Evolutionary conservation across 2,888 invertebrate species (phyloP).

Genomic region (Ptilodon capucinus): DNA sequence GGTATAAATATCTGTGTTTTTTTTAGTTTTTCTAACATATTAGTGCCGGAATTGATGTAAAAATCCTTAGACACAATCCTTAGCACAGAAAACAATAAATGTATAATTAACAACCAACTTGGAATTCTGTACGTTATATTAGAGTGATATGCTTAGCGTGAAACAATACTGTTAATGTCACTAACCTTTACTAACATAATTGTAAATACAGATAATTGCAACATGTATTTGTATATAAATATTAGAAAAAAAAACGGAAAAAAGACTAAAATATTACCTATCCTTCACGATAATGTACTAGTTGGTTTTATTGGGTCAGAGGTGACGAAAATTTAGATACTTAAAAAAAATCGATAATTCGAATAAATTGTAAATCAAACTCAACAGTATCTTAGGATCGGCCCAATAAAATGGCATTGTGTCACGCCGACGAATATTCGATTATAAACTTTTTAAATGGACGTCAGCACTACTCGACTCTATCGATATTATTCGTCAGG

Average conservation of each 20-base stretch:
- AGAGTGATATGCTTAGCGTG: slow-evolving; percentile 21
- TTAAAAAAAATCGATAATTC: slow-evolving; percentile 10
- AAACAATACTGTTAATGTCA: slow-evolving; percentile 27
- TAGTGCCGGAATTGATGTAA: too few species aligned
- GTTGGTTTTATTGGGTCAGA: slow-evolving; percentile 43
- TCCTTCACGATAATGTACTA: slow-evolving; percentile 36
- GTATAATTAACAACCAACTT: slow-evolving; percentile 9
- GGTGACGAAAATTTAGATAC: slow-evolving; percentile 28
- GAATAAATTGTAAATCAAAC: slow-evolving; percentile 2
- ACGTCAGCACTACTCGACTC: slow-evolving; percentile 14
- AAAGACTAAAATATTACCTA: slow-evolving; percentile 53
- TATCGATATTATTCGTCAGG: slow-evolving; percentile 29
- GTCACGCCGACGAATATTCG: slow-evolving; percentile 24
- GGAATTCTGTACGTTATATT: slow-evolving; percentile 23
- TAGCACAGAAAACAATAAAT: slow-evolving; percentile 24
- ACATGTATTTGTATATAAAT: slow-evolving; percentile 66
- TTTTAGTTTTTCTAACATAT: neutral
- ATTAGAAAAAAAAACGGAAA: slow-evolving; percentile 56
- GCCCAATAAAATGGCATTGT: slow-evolving; percentile 32
- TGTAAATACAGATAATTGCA: slow-evolving; percentile 46
- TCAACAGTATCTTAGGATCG: slow-evolving; percentile 4
- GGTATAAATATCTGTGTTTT: neutral
- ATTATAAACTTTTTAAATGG: slow-evolving; percentile 27
- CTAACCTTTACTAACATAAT: slow-evolving; percentile 21
- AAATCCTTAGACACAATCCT: neutral